Conservation (phyloP, 2,797 vertebrate genomes). For the Spinibarbus caldwelli region DNA sequence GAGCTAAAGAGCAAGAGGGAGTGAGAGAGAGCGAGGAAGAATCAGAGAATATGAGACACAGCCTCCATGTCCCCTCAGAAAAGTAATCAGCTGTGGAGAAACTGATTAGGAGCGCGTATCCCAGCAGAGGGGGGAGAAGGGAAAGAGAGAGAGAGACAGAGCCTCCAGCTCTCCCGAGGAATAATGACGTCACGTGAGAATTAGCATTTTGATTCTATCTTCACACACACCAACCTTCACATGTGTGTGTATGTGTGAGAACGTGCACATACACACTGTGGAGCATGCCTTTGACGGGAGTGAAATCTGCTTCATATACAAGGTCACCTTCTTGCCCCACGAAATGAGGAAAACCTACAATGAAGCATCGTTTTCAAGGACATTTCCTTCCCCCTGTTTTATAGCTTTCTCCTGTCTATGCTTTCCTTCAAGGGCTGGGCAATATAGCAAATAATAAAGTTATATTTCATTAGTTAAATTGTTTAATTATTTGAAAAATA, state of each 20-base stretch:
- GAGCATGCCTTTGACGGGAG: not conserved
- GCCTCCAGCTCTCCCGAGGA: slow-evolving; percentile 42
- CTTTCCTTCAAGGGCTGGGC: not conserved
- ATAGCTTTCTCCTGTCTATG: not conserved
- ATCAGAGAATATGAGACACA: slow-evolving; percentile 39
- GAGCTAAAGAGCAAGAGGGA: slow-evolving; percentile 42
- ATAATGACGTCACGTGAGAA: slow-evolving; percentile 54
- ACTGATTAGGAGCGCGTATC: slow-evolving; percentile 60
- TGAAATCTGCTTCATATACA: slow-evolving; percentile 59
- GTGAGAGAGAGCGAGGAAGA: not conserved
- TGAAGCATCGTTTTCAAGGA: slow-evolving; percentile 35
- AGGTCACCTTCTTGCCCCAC: slow-evolving; percentile 75
- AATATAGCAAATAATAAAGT: not conserved
- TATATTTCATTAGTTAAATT: no score
- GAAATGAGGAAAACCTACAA: slow-evolving; percentile 28
- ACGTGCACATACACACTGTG: not conserved
- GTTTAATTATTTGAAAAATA: not conserved
- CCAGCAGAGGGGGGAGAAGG: slow-evolving; percentile 28
- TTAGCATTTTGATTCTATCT: slow-evolving; percentile 50
- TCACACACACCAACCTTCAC: slow-evolving; percentile 42
- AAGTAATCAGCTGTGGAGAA: slow-evolving; percentile 62
- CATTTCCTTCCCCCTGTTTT: slow-evolving; percentile 35
- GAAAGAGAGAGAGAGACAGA: slow-evolving; percentile 24
- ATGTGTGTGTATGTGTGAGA: slow-evolving; percentile 6
- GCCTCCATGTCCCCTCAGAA: slow-evolving; percentile 55